Base-by-base conservation (phyloP, 2,113 vertebrate species). In the Calypte anna region DNA sequence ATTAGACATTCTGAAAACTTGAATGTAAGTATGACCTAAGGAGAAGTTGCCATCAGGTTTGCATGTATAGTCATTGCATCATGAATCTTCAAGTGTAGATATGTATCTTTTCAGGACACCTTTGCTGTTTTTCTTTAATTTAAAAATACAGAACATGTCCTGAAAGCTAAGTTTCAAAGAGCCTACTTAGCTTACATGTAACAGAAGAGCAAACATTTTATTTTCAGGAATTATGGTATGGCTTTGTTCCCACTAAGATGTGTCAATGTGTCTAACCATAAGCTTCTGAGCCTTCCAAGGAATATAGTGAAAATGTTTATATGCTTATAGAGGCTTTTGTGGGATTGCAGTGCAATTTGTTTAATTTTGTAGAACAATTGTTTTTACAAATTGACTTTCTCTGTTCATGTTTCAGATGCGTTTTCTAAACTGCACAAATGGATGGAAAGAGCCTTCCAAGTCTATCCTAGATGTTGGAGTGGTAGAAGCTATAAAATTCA, bases 381-480 rank as follows among this genome's bases (percentile, higher is more conserved):
- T 33, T 94, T 86, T 64, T 78, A 17, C 7, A 85, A 73, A 30
- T 14, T 61, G 16, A 40, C 19, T 72, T 89, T 59, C 50, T 6
- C 31, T 72, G 28, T 21, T 30, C 11, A 16, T 77, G 13, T 94
- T 94, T 44, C 93, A 99, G 99, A 99, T 99, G 99, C 98, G 99
- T 57, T 99, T 99, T 95, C 97, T 99, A 69, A 99, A 99, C 97
- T 99, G 99, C 36, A 97, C 74, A 81, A 97, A 97, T 18, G 99
- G 99, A 14, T 97, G 98, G 30, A 99, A 99, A 91, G 99, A 99
- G 57, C 99, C 99, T 44, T 99, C 99, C 44, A 98, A 94, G 90
- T 99, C 99, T 54, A 98, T 99, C 90, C 97, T 99, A 48, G 99
- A 99, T 53, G 97, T 99, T 1, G 99, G 99, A 0, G 98, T 99